These are phyloP conservation scores for Tretioscincus oriximinensis DNA, from an alignment of 2,113 vertebrate genomes.

Conservation along the genomic window DNA sequence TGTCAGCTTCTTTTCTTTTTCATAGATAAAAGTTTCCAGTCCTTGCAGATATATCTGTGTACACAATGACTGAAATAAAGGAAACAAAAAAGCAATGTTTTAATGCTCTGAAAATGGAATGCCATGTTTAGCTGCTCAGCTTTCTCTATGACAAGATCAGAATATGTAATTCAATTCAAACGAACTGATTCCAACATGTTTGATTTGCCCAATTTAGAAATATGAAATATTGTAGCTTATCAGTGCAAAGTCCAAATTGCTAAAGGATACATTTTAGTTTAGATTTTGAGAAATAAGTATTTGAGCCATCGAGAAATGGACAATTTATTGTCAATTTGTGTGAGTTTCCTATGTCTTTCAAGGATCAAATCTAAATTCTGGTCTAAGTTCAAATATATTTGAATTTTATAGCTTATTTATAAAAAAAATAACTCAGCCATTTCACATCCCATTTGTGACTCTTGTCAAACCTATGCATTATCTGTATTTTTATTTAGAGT, in stretches of 20 bases:
- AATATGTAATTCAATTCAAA: not conserved
- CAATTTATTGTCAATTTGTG: not conserved
- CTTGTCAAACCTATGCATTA: too few species aligned
- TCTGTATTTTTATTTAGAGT: too few species aligned
- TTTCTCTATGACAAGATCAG: too few species aligned
- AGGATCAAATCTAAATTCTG: too few species aligned
- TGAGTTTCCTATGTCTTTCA: too few species aligned
- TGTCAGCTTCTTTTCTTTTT: not conserved
- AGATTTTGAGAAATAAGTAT: too few species aligned
- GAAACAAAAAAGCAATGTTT: not conserved
- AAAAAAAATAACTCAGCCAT: too few species aligned
- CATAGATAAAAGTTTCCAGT: not conserved
- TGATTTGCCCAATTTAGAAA: not conserved
- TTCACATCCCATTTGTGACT: too few species aligned
- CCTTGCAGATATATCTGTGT: not conserved
- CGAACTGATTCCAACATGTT: not conserved
- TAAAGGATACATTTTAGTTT: too few species aligned
- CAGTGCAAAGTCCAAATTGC: not conserved
- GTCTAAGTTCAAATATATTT: too few species aligned
- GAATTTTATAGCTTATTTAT: too few species aligned
- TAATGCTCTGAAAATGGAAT: too few species aligned
- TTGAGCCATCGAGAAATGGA: not conserved
- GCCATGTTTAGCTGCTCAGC: not conserved
- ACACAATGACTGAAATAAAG: not conserved
- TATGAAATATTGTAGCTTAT: not conserved